Base-by-base conservation (phyloP, 2,797 vertebrate genomes). In the Pantherophis alleghaniensis region DNA sequence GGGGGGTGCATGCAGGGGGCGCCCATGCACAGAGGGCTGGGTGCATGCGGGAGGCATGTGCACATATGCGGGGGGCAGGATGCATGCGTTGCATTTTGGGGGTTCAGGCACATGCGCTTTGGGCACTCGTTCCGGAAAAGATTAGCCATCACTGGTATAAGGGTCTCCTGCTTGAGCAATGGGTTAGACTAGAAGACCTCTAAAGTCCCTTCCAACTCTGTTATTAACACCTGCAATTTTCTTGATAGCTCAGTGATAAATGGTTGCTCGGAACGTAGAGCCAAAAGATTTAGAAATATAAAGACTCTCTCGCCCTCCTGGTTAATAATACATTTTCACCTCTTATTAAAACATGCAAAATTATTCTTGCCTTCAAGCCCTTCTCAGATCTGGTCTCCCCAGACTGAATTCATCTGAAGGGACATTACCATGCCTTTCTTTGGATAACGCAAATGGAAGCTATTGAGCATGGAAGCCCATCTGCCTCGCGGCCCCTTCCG, bases 381-480 rank as follows among this genome's bases (percentile, higher is more conserved):
- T 89, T 91, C 90, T 20, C 22, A 51, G 4, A 2, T 83, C 47
- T 92, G 90, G 69, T 42, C 7, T 60, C 11, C 0, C 13, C 57
- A 55, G 14, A 2, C 55, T 94, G 69, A 32, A 0, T 51, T 96
- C 91, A 57, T 95, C 94, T 92, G 66, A 79, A 87, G 92, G 91
- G 79, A 56, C 28, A 1, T 93, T 94, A 92, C 22, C 6, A 22
- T 5, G 18, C 86, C 37, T 56, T 93, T 90, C 90, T 37, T 69
- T 69, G 93, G 94, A 86, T 94, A 95, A 96, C 94, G 47, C 1
- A 87, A 94, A 95, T 89, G 94, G 94, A 93, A 88, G 93, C 32
- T 87, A 88, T 83, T 18, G 87, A 93, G 56, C 1, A 11, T 26
- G 89, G 93, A 91, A 92, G 61, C 63, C 74, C 93, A 95, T 0